A percentile compares a stretch with the other conserved stretches of the same genome.
Evolutionary conservation across 2,888 invertebrate species (phyloP).

Genomic region (Sphaerolaimus hirsutus): DNA sequence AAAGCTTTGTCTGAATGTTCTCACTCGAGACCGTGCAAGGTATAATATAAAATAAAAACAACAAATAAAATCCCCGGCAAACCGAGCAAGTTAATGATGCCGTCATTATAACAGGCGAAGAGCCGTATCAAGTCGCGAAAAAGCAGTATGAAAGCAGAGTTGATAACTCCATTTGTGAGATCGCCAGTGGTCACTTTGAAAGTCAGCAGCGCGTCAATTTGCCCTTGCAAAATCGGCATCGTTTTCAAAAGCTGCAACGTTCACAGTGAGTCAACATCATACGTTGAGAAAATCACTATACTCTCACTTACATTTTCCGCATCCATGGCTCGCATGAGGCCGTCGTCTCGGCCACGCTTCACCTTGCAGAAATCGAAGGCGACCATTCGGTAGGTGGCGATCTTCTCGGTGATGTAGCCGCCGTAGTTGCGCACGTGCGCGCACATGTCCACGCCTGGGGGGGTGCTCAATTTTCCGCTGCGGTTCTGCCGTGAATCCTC

Average conservation of each 20-base stretch:
- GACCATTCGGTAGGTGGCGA: constrained; percentile 84
- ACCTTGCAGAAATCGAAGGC: constrained; percentile 99
- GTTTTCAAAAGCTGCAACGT: constrained; percentile 53
- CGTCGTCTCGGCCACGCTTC: constrained; percentile 95
- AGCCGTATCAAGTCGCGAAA: constrained; percentile 94
- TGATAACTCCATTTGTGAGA: constrained; percentile 90
- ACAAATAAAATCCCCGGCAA: too few relatives aligned
- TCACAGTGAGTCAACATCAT: too few relatives aligned
- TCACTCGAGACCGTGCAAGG: too few relatives aligned
- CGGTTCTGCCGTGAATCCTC: too few relatives aligned
- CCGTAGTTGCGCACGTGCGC: constrained; percentile 94
- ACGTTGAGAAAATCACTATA: neutral
- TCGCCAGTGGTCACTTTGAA: constrained; percentile 91
- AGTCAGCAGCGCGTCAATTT: constrained; percentile 77
- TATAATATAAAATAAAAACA: too few relatives aligned
- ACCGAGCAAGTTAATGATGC: constrained; percentile 69
- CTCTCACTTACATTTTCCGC: constrained; percentile 54
- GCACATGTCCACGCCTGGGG: constrained; percentile 91
- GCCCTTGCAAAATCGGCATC: constrained; percentile 73
- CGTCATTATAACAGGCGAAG: constrained; percentile 98
- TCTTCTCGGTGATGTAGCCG: constrained; percentile 96
- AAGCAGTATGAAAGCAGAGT: constrained; percentile 91
- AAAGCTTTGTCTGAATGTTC: too few relatives aligned
- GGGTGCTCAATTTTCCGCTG: neutral
- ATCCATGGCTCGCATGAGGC: constrained; percentile 81